A percentile compares a stretch with the other conserved stretches of the same genome.
Conservation (phyloP, 1,140 invertebrate species). For the Dinoponera quadriceps region DNA sequence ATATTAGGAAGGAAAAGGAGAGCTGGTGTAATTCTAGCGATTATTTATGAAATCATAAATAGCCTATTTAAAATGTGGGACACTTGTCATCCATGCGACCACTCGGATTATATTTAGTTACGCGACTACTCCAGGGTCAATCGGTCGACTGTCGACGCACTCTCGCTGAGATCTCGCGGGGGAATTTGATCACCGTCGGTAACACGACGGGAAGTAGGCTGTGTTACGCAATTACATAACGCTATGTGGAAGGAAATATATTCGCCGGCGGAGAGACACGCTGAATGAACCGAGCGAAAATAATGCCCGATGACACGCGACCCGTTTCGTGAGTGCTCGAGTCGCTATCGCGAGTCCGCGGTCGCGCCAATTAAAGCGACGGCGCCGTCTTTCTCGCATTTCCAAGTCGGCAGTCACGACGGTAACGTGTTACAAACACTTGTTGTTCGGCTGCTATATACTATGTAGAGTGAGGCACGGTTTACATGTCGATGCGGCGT, state of each 20-base stretch:
- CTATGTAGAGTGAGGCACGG: background rate
- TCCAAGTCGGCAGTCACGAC: conserved; percentile 21
- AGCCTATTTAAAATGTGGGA: too few species aligned
- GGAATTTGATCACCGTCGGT: too few species aligned
- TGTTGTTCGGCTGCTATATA: conserved; percentile 19
- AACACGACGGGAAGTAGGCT: too few species aligned
- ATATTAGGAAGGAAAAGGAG: too few species aligned
- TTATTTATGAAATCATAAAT: too few species aligned
- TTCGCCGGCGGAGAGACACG: background rate
- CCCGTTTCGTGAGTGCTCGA: background rate
- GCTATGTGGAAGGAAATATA: background rate
- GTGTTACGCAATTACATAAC: background rate
- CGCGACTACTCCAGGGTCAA: too few species aligned
- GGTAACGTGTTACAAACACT: conserved; percentile 12
- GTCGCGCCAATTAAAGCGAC: conserved; percentile 29
- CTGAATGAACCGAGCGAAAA: conserved; percentile 10
- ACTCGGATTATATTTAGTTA: too few species aligned
- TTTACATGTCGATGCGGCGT: conserved; percentile 8
- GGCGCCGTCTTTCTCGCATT: background rate
- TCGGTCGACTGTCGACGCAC: too few species aligned
- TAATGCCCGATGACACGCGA: conserved; percentile 22
- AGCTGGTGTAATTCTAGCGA: too few species aligned
- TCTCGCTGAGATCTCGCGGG: too few species aligned
- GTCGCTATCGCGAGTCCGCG: conserved; percentile 9
- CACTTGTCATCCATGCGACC: too few species aligned